Evolutionary conservation across 2,797 vertebrate genomes (phyloP).

Genomic region (Poliocrania exsul): DNA sequence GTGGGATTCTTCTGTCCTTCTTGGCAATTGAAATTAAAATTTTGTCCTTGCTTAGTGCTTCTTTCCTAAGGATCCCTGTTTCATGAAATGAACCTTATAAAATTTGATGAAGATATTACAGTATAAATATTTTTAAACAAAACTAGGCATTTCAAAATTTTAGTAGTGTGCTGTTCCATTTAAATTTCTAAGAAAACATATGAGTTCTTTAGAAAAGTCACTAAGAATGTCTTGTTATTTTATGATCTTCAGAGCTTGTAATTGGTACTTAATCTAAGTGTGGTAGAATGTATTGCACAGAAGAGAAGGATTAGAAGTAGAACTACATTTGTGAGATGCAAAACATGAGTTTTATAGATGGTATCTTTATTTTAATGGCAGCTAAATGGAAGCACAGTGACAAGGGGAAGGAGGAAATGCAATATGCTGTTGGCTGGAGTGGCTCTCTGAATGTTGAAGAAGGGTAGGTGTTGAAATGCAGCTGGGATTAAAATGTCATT

Average conservation of each 20-base stretch:
- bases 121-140: not conserved
- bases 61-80: not conserved
- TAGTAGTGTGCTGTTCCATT: not conserved
- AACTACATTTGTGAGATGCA: not conserved
- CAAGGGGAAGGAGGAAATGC: conserved; percentile 93
- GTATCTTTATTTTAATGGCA: conserved; percentile 45
- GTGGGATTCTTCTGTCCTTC: not conserved
- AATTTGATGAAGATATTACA: not conserved
- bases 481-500: not conserved
- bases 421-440: conserved; percentile 91
- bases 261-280: not conserved
- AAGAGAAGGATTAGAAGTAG: not conserved
- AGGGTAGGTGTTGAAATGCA: conserved; percentile 80
- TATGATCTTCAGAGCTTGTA: not conserved
- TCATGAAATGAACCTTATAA: not conserved
- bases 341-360: not conserved
- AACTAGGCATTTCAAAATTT: not conserved
- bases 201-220: not conserved
- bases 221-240: not conserved
- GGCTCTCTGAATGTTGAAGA: conserved; percentile 89
- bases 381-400: conserved; percentile 93
- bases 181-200: not conserved
- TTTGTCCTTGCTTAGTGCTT: not conserved
- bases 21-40: not conserved
- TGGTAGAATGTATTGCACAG: not conserved